Conservation (phyloP, 2,797 vertebrate species). For the Lates japonicus region DNA sequence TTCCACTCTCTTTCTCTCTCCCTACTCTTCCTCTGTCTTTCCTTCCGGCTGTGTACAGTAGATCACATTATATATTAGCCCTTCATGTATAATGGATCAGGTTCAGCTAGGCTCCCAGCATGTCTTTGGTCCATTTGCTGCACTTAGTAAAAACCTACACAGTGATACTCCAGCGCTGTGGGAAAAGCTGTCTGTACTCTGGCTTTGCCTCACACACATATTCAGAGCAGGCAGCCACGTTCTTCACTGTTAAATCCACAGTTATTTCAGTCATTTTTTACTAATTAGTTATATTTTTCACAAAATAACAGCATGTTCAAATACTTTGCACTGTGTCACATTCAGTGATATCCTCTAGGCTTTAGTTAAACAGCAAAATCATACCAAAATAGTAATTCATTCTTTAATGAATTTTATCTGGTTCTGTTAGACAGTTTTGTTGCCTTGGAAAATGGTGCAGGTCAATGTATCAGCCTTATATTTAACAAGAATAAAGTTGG, state of each 20-base stretch:
- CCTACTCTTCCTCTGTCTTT: neutral
- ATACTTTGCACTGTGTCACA: neutral
- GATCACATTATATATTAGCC: constrained; percentile 55
- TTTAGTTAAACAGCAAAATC: neutral
- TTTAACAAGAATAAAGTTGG: neutral
- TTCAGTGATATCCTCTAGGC: neutral
- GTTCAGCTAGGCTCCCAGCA: constrained; percentile 20
- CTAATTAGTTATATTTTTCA: neutral
- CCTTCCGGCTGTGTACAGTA: constrained; percentile 21
- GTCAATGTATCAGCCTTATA: neutral
- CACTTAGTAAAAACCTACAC: constrained; percentile 32
- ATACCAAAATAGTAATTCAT: neutral
- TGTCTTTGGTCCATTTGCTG: constrained; percentile 35
- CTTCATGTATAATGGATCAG: constrained; percentile 66
- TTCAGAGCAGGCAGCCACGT: neutral
- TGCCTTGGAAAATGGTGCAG: neutral
- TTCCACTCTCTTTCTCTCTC: neutral
- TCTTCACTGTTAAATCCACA: neutral
- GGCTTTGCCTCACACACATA: neutral
- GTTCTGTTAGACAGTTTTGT: neutral
- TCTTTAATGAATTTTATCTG: neutral
- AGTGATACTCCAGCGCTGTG: neutral
- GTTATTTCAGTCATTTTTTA: neutral
- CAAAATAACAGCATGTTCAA: too few relatives aligned
- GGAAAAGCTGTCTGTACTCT: neutral